Conservation (phyloP, 2,797 vertebrate species). For the Florisuga fusca region DNA sequence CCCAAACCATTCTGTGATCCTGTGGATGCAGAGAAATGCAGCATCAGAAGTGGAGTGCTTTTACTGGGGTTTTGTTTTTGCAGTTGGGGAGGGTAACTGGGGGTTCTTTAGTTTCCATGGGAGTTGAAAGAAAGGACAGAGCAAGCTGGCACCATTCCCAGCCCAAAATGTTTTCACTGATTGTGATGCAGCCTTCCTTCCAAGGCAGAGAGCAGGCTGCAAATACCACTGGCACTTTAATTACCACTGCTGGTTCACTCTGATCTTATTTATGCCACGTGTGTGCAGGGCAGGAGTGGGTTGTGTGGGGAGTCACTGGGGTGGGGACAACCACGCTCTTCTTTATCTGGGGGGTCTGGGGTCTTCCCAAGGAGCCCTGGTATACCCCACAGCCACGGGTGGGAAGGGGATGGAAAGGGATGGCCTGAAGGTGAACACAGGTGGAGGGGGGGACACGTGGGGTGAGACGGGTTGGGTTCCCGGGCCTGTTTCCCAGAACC, state of each 20-base stretch:
- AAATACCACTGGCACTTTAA: conserved; percentile 61
- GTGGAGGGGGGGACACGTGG: accelerated
- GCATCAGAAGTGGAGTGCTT: background rate
- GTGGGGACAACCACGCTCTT: accelerated
- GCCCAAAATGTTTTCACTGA: conserved; percentile 71
- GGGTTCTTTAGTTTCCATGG: conserved; percentile 56
- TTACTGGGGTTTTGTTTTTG: conserved; percentile 23
- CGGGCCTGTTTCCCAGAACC: background rate
- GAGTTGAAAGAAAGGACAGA: conserved; percentile 72
- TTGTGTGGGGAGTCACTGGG: background rate
- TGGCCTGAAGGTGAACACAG: accelerated
- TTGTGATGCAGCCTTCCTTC: conserved; percentile 64
- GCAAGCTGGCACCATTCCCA: conserved; percentile 63
- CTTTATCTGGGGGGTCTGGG: background rate
- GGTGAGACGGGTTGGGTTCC: background rate
- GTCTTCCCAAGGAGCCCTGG: background rate
- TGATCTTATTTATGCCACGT: conserved; percentile 34
- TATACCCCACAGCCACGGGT: accelerated
- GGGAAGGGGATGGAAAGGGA: background rate
- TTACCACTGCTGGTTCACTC: conserved; percentile 47
- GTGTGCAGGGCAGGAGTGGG: background rate
- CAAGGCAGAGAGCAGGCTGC: conserved; percentile 29
- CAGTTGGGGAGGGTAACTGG: conserved; percentile 27
- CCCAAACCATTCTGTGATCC: no score
- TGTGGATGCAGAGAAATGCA: background rate